These are phyloP conservation scores for Pitangus sulphuratus DNA, from an alignment of 2,797 vertebrate species.

Conservation along the genomic window DNA sequence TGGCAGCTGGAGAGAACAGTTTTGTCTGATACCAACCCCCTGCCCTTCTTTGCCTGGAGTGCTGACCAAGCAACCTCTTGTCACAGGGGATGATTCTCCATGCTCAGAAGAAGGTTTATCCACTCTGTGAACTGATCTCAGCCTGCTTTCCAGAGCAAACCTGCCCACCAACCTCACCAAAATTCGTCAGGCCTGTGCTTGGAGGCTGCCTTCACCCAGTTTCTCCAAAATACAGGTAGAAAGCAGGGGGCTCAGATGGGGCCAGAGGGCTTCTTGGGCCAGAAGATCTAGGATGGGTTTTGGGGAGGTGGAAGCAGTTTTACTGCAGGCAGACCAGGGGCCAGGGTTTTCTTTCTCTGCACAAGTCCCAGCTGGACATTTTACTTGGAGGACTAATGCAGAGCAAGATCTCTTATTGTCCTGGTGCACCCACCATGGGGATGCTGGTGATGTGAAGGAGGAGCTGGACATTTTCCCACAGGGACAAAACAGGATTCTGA, in stretches of 20 bases:
- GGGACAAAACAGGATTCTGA: background rate
- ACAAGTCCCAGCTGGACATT: background rate
- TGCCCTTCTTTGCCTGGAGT: background rate
- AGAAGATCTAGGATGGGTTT: background rate
- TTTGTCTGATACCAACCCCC: background rate
- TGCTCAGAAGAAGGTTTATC: background rate
- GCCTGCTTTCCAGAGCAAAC: background rate
- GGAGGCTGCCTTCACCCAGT: background rate
- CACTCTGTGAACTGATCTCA: fast-evolving
- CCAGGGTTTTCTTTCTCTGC: background rate
- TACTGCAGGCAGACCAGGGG: background rate
- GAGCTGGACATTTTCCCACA: background rate
- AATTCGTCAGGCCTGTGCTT: background rate
- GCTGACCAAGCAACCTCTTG: background rate
- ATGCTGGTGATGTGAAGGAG: background rate
- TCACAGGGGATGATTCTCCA: background rate
- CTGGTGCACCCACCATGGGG: background rate
- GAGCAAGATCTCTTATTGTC: background rate
- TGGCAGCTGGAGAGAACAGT: background rate
- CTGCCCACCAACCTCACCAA: background rate
- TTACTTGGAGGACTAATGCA: background rate
- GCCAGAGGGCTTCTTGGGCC: background rate
- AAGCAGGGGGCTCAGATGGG: fast-evolving
- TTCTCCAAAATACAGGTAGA: background rate
- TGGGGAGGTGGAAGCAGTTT: background rate